A percentile compares a stretch with the other conserved stretches of the same genome.
Conservation (phyloP, 2,113 vertebrate species). For the Onychorhynchus coronatus region DNA sequence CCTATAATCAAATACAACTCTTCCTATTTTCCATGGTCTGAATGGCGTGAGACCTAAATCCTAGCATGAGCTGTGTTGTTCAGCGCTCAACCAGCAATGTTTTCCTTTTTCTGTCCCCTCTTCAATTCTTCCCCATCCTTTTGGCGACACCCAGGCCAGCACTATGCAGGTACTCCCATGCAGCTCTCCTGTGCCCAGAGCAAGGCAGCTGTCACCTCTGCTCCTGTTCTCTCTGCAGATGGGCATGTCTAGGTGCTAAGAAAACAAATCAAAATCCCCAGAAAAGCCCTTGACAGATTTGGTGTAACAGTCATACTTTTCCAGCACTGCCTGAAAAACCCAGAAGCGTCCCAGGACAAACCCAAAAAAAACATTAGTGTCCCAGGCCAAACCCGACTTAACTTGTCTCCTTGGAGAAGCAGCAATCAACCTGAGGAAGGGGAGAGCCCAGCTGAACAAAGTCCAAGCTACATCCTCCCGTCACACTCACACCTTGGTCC, state of each 20-base stretch:
- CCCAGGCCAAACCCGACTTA: neutral
- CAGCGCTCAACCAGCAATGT: neutral
- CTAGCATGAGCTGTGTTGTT: fast-evolving
- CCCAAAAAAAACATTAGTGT: too few species aligned
- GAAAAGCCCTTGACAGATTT: neutral
- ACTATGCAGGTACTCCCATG: fast-evolving
- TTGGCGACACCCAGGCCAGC: neutral
- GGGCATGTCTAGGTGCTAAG: neutral
- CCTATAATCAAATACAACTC: neutral
- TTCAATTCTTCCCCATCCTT: neutral
- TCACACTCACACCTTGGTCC: fast-evolving
- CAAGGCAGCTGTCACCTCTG: neutral
- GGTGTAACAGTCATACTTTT: neutral
- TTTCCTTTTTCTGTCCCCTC: neutral
- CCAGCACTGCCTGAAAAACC: neutral
- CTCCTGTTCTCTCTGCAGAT: neutral
- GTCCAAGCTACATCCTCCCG: fast-evolving
- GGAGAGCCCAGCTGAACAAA: neutral
- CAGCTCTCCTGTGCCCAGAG: neutral
- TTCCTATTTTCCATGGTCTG: neutral
- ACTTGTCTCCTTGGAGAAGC: neutral
- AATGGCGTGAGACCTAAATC: neutral
- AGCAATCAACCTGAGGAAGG: neutral
- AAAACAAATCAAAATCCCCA: neutral
- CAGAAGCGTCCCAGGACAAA: neutral